These are phyloP conservation scores for Drosophila parabipectinata DNA, from an alignment of 1,140 invertebrate genomes.

Conservation along the genomic window DNA sequence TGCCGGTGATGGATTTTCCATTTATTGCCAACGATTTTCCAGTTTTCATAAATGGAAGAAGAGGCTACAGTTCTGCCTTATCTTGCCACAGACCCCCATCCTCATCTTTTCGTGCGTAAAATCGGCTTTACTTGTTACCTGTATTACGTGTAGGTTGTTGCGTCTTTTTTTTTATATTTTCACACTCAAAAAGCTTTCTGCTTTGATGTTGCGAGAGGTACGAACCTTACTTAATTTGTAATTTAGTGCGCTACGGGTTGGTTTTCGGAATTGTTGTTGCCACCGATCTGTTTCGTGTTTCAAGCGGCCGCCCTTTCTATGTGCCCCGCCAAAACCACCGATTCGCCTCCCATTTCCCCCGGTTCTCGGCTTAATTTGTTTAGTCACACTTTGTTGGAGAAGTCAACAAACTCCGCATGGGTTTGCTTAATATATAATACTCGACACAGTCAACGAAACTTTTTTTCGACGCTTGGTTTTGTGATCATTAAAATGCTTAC, in stretches of 20 bases:
- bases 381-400: slow-evolving; percentile 81
- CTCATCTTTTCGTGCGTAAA: slow-evolving; percentile 64
- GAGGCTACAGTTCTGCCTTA: slow-evolving; percentile 13
- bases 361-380: slow-evolving; percentile 77
- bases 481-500: slow-evolving; percentile 65
- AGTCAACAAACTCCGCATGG: slow-evolving; percentile 79
- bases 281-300: slow-evolving; percentile 31
- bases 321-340: not conserved
- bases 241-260: slow-evolving; percentile 55
- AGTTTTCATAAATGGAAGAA: slow-evolving; percentile 61
- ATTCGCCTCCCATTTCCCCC: slow-evolving; percentile 2
- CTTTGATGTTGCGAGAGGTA: slow-evolving; percentile 45
- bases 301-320: not conserved
- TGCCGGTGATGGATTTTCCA: slow-evolving; percentile 50
- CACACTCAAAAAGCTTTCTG: slow-evolving; percentile 50
- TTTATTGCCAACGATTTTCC: slow-evolving; percentile 67
- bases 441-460: slow-evolving; percentile 35
- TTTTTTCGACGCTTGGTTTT: slow-evolving; percentile 51
- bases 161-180: slow-evolving; percentile 40
- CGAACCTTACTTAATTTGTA: slow-evolving; percentile 70
- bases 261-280: slow-evolving; percentile 21
- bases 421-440: slow-evolving; percentile 62
- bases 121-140: slow-evolving; percentile 51
- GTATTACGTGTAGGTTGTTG: slow-evolving; percentile 37
- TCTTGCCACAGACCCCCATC: slow-evolving; percentile 4